Conservation (phyloP, 2,888 invertebrate species). For the Zygogramma bicolorata region DNA sequence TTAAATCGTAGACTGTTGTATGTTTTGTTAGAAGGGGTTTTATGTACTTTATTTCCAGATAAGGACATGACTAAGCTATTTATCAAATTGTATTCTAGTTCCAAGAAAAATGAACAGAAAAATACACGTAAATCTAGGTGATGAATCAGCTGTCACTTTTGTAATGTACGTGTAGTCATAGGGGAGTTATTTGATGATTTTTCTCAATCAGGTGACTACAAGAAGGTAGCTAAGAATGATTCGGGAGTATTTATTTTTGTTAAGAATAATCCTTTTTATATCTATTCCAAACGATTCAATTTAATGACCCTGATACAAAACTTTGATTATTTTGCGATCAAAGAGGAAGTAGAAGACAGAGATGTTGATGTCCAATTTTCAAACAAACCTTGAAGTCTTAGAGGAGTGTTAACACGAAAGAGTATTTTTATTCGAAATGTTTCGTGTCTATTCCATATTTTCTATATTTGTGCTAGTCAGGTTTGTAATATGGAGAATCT, state of each 20-base stretch:
- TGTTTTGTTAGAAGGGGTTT: slow-evolving; percentile 85
- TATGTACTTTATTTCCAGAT: slow-evolving; percentile 83
- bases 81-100: slow-evolving; percentile 79
- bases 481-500: no score
- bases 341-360: no score
- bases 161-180: slow-evolving; percentile 5
- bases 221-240: background rate
- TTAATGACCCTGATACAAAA: no score
- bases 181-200: background rate
- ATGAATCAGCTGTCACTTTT: slow-evolving; percentile 45
- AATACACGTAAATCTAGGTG: slow-evolving; percentile 54
- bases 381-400: no score
- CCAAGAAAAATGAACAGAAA: slow-evolving; percentile 63
- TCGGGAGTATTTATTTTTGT: background rate
- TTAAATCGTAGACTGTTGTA: slow-evolving; percentile 87
- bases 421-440: no score
- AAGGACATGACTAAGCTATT: slow-evolving; percentile 80
- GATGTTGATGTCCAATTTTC: no score
- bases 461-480: no score
- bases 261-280: no score
- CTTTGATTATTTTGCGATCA: no score
- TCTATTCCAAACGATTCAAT: no score
- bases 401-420: no score
- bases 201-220: background rate
- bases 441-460: no score